A percentile compares a stretch with the other conserved stretches of the same genome.
phyloP scores from a whole-genome alignment of 2,113 vertebrate species.

The Noturus placidus region DNA sequence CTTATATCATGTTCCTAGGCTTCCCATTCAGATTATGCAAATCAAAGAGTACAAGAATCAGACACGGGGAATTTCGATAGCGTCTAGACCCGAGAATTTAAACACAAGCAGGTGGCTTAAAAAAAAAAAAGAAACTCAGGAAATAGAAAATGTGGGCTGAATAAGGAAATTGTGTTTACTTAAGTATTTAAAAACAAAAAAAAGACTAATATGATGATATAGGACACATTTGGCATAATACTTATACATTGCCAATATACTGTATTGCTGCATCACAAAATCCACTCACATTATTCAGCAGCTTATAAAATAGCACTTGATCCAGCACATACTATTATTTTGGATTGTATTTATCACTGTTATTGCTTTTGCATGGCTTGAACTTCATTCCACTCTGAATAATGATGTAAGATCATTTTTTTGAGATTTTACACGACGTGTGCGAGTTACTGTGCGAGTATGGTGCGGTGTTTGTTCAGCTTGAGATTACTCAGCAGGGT shows the following conservation, averaged over 20 bases:
- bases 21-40: not conserved
- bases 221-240: not conserved
- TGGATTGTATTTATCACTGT: not conserved
- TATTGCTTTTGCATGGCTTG: not conserved
- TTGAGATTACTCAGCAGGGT: conserved; percentile 1
- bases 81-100: not conserved
- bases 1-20: not conserved
- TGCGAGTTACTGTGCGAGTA: not conserved
- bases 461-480: conserved; percentile 36
- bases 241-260: not conserved
- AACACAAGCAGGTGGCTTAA: not conserved
- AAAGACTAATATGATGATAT: not conserved
- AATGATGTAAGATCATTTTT: not conserved
- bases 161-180: not conserved
- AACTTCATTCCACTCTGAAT: not conserved
- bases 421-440: not conserved
- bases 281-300: not conserved
- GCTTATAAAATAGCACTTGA: not conserved
- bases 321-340: not conserved
- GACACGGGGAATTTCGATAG: not conserved
- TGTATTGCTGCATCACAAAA: not conserved
- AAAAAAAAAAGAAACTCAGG: not conserved
- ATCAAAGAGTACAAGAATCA: not conserved
- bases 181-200: not conserved
- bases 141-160: not conserved